A percentile compares a stretch with the other conserved stretches of the same genome.
Evolutionary conservation across 2,888 invertebrate species (phyloP).

Genomic region (Drosophila subsilvestris): DNA sequence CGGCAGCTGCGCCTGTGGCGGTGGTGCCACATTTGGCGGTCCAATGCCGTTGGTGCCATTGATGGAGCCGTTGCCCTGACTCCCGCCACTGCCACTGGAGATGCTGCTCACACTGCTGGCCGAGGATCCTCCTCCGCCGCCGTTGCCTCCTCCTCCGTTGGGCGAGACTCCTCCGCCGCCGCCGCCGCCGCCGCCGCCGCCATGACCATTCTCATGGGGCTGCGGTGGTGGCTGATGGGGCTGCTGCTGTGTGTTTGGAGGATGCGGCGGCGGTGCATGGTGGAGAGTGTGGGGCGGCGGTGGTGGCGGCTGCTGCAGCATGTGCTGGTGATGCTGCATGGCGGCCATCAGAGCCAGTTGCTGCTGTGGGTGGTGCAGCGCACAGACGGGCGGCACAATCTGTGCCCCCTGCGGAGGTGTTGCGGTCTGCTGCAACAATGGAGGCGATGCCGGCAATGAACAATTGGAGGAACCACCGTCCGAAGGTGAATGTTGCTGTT

Average conservation of each 20-base stretch:
- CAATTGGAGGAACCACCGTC: constrained; percentile 75
- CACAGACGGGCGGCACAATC: constrained; percentile 82
- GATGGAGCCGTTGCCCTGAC: constrained; percentile 55
- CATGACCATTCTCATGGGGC: constrained; percentile 73
- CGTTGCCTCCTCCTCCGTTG: constrained; percentile 42
- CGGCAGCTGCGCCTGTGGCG: constrained; percentile 65
- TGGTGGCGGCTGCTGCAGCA: constrained; percentile 53
- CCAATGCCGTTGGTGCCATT: constrained; percentile 74
- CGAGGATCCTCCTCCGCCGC: constrained; percentile 69
- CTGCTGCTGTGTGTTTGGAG: constrained; percentile 40
- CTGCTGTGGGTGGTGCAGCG: constrained; percentile 81
- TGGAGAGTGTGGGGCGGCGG: constrained; percentile 52
- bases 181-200: constrained; percentile 57
- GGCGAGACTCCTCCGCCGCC: constrained; percentile 62
- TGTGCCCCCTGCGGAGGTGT: constrained; percentile 81
- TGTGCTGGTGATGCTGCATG: constrained; percentile 80
- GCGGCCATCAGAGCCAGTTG: constrained; percentile 82
- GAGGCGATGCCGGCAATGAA: constrained; percentile 82
- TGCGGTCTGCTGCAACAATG: constrained; percentile 80
- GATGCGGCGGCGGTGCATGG: constrained; percentile 43
- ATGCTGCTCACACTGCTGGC: constrained; percentile 73
- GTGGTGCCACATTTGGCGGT: constrained; percentile 58
- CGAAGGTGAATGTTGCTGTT: constrained; percentile 78
- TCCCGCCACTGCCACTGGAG: constrained; percentile 64
- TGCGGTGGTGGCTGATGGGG: constrained; percentile 56